Base-by-base conservation (phyloP, 2,797 vertebrate species). In the Cuculus canorus region DNA sequence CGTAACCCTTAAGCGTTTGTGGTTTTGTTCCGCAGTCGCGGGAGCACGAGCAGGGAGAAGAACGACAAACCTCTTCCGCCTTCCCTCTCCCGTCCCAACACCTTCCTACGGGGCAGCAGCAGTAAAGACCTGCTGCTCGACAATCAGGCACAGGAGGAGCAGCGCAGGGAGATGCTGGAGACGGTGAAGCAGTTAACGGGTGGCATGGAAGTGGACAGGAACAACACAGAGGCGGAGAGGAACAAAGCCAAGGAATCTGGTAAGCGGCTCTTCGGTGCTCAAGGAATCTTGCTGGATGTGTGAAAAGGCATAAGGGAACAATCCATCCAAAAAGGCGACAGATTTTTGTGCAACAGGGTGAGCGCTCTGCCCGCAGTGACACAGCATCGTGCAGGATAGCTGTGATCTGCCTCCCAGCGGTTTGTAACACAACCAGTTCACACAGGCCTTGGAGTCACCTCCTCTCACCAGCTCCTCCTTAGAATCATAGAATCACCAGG, bases 101-200 rank as follows among this genome's bases (percentile, higher is more conserved):
- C 98, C 21, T 98, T 99, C 96, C 77, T 97, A 37, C 97, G 98
- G 81, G 98, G 98, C 37, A 91, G 98, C 96, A 98, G 99, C 92
- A 97, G 98, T 8, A 99, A 99, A 89, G 99, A 99, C 94, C 98
- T 98, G 89, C 96, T 99, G 80, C 95, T 98, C 57, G 99, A 99
- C 95, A 98, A 97, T 92, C 98, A 97, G 88, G 97, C 95, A 5
- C 97, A 97, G 2, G 99, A 99, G 90, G 99, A 99, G 66, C 98
- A 97, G 6, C 97, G 97, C 52, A 96, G 98, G 95, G 99, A 99
- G 92, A 97, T 98, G 96, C 97, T 98, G 39, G 97, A 98, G 93
- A 98, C 97, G 0, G 97, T 98, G 92, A 98, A 98, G 13, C 98
- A 98, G 96, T 91, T 97, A 6, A 98, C 98, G 1, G 97, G 98